These are phyloP conservation scores for Pseudoatta argentina DNA, from an alignment of 1,140 invertebrate genomes.

Conservation along the genomic window DNA sequence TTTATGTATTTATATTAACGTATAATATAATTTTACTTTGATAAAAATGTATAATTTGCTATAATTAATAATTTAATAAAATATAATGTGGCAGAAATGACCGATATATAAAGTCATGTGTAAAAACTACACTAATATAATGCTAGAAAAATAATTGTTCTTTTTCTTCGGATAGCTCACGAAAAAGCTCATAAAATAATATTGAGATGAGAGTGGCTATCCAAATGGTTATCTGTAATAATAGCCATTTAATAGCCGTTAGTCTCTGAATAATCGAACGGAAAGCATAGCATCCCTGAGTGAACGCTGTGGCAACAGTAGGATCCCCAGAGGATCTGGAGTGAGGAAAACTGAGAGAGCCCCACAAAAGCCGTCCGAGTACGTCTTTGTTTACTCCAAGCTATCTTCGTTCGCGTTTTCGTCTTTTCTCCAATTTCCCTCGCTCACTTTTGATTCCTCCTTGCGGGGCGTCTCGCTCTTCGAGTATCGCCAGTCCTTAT, in stretches of 20 bases:
- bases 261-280: slow-evolving; percentile 41
- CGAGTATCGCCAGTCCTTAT: slow-evolving; percentile 48
- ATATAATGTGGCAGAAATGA: neutral
- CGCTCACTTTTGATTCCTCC: slow-evolving; percentile 44
- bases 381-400: slow-evolving; percentile 53
- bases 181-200: slow-evolving; percentile 13
- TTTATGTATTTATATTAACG: neutral
- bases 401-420: slow-evolving; percentile 69
- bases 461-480: neutral
- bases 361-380: slow-evolving; percentile 31
- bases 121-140: neutral
- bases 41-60: neutral
- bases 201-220: slow-evolving; percentile 14
- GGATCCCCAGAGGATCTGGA: slow-evolving; percentile 6
- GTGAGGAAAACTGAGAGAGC: slow-evolving; percentile 11
- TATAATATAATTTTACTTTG: neutral
- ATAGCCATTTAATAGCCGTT: slow-evolving; percentile 24
- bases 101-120: neutral
- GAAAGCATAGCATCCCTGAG: slow-evolving; percentile 15
- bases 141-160: neutral
- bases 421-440: slow-evolving; percentile 56
- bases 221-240: slow-evolving; percentile 26
- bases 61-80: neutral
- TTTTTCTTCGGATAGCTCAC: neutral
- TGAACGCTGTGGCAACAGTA: slow-evolving; percentile 7